Base-by-base conservation (phyloP, 2,797 vertebrate species). In the Zalophus californianus region DNA sequence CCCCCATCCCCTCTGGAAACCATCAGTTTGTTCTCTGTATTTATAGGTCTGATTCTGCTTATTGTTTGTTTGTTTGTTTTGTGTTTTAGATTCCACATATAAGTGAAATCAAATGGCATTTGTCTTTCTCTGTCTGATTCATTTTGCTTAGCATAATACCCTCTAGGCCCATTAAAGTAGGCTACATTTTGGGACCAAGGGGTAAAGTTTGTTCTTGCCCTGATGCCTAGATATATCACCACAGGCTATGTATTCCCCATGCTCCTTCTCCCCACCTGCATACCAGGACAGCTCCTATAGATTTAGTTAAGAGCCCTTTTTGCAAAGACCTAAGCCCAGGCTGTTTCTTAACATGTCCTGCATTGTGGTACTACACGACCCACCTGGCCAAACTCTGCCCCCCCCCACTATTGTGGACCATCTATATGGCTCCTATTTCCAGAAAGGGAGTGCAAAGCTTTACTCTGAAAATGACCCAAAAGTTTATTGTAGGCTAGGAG, bases 401-500 rank as follows among this genome's bases (percentile, higher is more conserved):
- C 14, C 0, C 62, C 16, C 35, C 16, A 29, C 3, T 90, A 12
- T 66, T 80, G 52, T 85, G 29, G 25, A 16, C 41, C 21, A 20
- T 86, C 41, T 75, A 2, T 10, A 41, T 35, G 68, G 6, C 4
- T 89, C 29, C 23, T 64, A 35, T 4, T 84, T 90, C 86, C 82
- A 84, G 72, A 62, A 94, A 83, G 70, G 20, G 54, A 58, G 3
- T 13, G 2, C 48, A 60, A 62, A 54, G 8, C 15, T 86, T 77
- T 79, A 68, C 35, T 91, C 35, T 77, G 70, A 86, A 93, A 97
- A 87, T 12, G 9, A 44, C 21, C 18, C 9, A 54, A 77, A 52
- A 44, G 10, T 72, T 90, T 91, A 32, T 5, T 41, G 7, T 58
- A 52, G n/a, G 21, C 23, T 5, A 66, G 7, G 38, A 70, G 23